Base-by-base conservation (phyloP, 2,113 vertebrate species). In the Mesocricetus auratus region DNA sequence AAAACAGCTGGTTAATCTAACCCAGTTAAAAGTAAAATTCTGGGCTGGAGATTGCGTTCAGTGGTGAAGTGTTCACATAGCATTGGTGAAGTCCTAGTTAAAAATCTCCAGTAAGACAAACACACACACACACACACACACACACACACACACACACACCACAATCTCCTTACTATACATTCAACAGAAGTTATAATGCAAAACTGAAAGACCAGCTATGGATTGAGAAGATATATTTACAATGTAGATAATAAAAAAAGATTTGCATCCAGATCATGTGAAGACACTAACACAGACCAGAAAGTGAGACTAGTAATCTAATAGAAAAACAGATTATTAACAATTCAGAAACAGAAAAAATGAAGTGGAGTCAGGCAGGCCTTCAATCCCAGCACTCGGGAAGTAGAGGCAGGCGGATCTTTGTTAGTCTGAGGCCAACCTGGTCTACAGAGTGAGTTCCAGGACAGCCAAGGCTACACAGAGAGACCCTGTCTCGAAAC, bases 101-200 rank as follows among this genome's bases (percentile, higher is more conserved):
- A 13, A 13, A n/a, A 56, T n/a, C 17, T 2, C 19, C 33, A 56
- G 33, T n/a, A n/a, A 56, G 2, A 16, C 10, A 7, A 0, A 2
- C 15, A 17, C 42, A 24, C 31, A 36, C 47, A 78, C 29, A 10
- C 3, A 4, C 7, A 7, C 22, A 19, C 24, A 47, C 22, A 45
- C 24, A 39, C n/a, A 17, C 58, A 56, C 77, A 58, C 53, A 82
- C 53, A 82, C 22, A 82, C 78, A 82, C 21, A 62, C 58, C 10
- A 45, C 13, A 85, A 45, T 19, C 33, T 39, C 60, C 45, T 39
- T 45, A 73, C 33, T 29, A 71, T 60, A 53, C 73, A 31, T 79
- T 94, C 56, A 96, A 66, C n/a, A 87, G 53, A 90, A 86, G 21
- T 89, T 58, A 81, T n/a, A 86, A 86, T 90, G 8, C 53, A 94